Conservation (phyloP, 2,888 invertebrate species). For the Acronicta aceris region DNA sequence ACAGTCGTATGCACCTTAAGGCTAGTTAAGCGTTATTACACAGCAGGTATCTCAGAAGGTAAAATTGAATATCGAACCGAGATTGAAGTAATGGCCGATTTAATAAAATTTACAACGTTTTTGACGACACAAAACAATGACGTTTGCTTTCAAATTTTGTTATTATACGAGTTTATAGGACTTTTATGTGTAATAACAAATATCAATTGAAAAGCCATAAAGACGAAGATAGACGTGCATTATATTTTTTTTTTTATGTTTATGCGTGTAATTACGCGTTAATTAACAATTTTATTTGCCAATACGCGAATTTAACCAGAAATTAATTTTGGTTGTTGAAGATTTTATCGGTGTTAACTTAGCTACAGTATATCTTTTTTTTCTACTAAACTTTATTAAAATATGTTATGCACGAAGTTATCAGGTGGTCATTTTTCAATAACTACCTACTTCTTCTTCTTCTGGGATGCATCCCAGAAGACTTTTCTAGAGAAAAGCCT, state of each 20-base stretch:
- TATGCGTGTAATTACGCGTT: constrained; percentile 39
- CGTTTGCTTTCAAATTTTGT: constrained; percentile 58
- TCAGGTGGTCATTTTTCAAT: too few relatives aligned
- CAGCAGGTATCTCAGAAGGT: constrained; percentile 74
- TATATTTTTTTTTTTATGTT: constrained; percentile 35
- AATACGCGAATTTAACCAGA: constrained; percentile 25
- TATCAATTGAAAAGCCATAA: constrained; percentile 49
- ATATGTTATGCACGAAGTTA: too few relatives aligned
- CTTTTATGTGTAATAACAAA: constrained; percentile 63
- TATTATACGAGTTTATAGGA: constrained; percentile 55
- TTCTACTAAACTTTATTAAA: too few relatives aligned
- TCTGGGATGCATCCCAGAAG: too few relatives aligned
- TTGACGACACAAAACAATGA: constrained; percentile 72
- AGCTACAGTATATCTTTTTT: background rate
- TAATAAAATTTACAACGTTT: constrained; percentile 70
- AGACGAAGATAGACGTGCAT: constrained; percentile 40
- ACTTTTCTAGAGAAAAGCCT: too few relatives aligned
- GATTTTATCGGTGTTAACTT: constrained; percentile 26
- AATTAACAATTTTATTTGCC: constrained; percentile 39
- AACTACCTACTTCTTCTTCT: too few relatives aligned
- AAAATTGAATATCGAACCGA: constrained; percentile 72
- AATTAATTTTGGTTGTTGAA: constrained; percentile 19
- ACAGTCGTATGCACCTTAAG: constrained; percentile 66
- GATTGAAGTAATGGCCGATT: constrained; percentile 70
- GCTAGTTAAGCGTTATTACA: constrained; percentile 67